These are phyloP conservation scores for Lophotis ruficrista DNA, from an alignment of 2,113 vertebrate species.

Conservation along the genomic window DNA sequence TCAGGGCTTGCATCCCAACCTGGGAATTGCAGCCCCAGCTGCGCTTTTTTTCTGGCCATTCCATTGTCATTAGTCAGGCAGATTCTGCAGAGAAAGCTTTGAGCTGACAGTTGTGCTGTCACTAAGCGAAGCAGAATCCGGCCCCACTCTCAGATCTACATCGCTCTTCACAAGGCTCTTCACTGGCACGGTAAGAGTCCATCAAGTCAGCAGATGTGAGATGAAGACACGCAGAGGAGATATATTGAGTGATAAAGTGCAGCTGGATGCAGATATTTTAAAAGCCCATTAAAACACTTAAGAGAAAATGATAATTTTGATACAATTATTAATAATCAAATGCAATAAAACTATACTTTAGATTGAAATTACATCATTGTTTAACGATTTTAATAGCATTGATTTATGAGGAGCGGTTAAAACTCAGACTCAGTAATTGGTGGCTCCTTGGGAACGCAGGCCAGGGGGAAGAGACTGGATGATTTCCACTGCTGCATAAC, in stretches of 20 bases:
- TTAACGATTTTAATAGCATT: constrained; percentile 23
- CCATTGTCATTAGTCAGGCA: background rate
- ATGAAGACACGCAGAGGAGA: background rate
- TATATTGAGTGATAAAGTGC: background rate
- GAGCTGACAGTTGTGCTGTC: background rate
- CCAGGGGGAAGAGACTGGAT: constrained; percentile 9
- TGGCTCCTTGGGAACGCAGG: background rate
- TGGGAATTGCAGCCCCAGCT: background rate
- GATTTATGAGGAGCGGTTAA: constrained; percentile 26
- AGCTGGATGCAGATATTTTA: constrained; percentile 2
- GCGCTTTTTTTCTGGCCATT: background rate
- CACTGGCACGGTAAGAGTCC: background rate
- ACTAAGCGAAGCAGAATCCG: background rate
- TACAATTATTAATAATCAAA: constrained; percentile 28
- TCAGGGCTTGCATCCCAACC: background rate
- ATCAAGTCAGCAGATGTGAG: background rate
- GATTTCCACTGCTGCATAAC: background rate
- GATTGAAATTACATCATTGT: background rate
- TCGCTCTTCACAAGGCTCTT: background rate
- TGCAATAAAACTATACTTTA: background rate
- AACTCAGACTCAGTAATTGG: constrained; percentile 17
- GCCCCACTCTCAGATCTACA: background rate
- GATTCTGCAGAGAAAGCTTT: background rate
- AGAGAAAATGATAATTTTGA: background rate
- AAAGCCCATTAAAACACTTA: background rate